Evolutionary conservation across 2,888 invertebrate species (phyloP), one percentile per base, ranked within the genome.

Genomic region (Polylopha cassiicola): DNA sequence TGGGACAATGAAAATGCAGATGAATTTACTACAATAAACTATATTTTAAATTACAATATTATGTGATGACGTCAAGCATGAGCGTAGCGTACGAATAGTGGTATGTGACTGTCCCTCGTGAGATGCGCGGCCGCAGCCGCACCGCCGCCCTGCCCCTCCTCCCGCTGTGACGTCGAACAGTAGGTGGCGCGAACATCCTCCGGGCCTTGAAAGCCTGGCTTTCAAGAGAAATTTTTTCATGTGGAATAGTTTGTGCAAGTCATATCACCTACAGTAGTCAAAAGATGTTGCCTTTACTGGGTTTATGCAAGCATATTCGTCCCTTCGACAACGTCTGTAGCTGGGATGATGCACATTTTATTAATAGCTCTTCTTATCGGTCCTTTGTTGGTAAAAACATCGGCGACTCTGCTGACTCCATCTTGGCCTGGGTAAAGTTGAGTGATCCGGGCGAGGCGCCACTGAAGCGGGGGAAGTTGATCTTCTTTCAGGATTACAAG

Each of bases 361-460:
- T 30, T 31, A 6, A 43, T 11, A 6, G 43, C 43, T 29, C 46
- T 9, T 21, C 36, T 30, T 7, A 32, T 15, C 3, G 33, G 22
- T 9, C 44, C 44, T 21, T 27, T 41, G 2, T 20, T 6, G 3
- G 43, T 43, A 3, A 18, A 11, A 15, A 49, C 28, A 18, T 46
- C 46, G 18, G 37, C 46, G 3, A 49, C 46, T 32, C 47, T 14
- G 15, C 20, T 21, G 9, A 43, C 34, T 7, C 45, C 45, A 13
- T 47, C 49, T 6, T 30, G 14, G 3, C 49, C 47, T 17, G 49
- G 44, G 10, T 44, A 43, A 4, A 47, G 37, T 6, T 17, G 31
- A 5, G n/a, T 7, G n/a, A 51, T 38, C 8, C 49, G 41, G 5
- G 34, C 52, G 21, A 47, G 32, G 7, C 37, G 39, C 52, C 47